phyloP scores from a whole-genome alignment of 2,797 vertebrate species.

The Holocentrus rufus region DNA sequence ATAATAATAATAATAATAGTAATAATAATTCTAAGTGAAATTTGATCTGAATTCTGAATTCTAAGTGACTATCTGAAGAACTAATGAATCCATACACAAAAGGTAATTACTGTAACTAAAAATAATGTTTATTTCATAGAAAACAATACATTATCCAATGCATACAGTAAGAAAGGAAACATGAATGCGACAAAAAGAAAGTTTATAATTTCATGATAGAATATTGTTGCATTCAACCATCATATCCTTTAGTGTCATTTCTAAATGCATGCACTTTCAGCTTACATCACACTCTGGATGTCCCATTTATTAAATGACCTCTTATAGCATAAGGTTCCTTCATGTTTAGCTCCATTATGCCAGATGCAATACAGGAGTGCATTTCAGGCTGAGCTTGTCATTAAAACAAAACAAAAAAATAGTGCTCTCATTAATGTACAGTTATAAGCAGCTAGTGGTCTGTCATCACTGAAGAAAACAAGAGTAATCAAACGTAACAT shows the following conservation, averaged over 20 bases:
- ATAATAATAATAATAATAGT: neutral
- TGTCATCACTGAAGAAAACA: slow-evolving; percentile 57
- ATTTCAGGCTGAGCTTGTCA: slow-evolving; percentile 60
- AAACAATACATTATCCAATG: slow-evolving; percentile 63
- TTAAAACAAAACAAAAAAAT: slow-evolving; percentile 45
- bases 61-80: too few relatives aligned
- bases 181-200: slow-evolving; percentile 57
- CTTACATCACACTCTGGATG: slow-evolving; percentile 37
- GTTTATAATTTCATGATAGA: slow-evolving; percentile 53
- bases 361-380: slow-evolving; percentile 49
- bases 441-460: slow-evolving; percentile 61
- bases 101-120: slow-evolving; percentile 68
- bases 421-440: slow-evolving; percentile 47
- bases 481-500: slow-evolving; percentile 43
- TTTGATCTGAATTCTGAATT: too few relatives aligned
- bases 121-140: slow-evolving; percentile 79
- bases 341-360: slow-evolving; percentile 42
- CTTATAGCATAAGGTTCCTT: slow-evolving; percentile 38
- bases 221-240: slow-evolving; percentile 54
- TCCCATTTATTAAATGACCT: slow-evolving; percentile 34
- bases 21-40: neutral
- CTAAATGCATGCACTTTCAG: slow-evolving; percentile 73
- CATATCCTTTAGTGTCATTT: slow-evolving; percentile 51
- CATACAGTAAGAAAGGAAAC: slow-evolving; percentile 64
- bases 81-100: neutral